Conservation (phyloP, 2,888 invertebrate species). For the Pomacea canaliculata region DNA sequence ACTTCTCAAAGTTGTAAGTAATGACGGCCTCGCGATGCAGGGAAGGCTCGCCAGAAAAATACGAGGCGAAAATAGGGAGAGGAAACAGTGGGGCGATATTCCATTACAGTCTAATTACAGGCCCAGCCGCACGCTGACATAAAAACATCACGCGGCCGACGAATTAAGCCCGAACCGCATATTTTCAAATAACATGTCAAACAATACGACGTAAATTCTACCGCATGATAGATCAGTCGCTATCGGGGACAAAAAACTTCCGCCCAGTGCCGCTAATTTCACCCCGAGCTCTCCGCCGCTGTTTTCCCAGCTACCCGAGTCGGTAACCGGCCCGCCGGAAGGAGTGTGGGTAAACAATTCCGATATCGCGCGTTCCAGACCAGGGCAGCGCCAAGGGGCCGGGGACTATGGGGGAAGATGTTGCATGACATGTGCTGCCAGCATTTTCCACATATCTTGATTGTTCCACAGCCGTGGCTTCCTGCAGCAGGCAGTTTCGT, state of each 20-base stretch:
- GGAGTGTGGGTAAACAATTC: slow-evolving; percentile 11
- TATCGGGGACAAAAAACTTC: background rate
- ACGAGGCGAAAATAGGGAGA: too few species aligned
- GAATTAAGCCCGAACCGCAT: too few species aligned
- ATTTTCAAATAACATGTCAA: slow-evolving; percentile 13
- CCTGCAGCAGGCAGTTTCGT: too few species aligned
- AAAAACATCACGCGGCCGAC: too few species aligned
- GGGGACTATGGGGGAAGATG: background rate
- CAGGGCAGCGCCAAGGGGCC: background rate
- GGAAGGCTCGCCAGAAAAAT: too few species aligned
- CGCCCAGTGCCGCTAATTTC: slow-evolving; percentile 5
- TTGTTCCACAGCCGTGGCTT: background rate
- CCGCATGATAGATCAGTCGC: slow-evolving; percentile 4
- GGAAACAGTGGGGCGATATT: too few species aligned
- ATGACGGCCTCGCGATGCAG: too few species aligned
- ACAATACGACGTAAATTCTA: slow-evolving; percentile 13
- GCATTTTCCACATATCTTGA: slow-evolving; percentile 13
- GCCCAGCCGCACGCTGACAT: too few species aligned
- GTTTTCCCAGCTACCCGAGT: slow-evolving; percentile 7
- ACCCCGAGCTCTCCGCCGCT: background rate
- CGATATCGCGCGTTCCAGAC: background rate
- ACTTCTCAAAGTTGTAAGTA: too few species aligned
- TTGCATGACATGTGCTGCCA: slow-evolving; percentile 4
- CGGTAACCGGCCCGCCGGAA: slow-evolving; percentile 7
- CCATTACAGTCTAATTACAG: too few species aligned